Evolutionary conservation across 2,888 invertebrate species (phyloP).

Genomic region (Melieria crassipennis): DNA sequence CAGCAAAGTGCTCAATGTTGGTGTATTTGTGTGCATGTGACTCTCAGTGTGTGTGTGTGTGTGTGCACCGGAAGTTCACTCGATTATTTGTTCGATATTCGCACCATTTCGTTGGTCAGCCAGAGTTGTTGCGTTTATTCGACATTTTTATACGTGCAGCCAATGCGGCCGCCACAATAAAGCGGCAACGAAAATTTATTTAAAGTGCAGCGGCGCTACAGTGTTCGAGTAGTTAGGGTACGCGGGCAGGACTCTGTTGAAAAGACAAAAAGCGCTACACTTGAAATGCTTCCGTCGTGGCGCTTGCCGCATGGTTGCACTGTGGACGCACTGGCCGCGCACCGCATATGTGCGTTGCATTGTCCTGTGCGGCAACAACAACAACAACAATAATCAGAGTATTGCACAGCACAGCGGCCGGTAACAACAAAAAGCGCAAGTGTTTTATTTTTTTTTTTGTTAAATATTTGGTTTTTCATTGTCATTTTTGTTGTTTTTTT

Average conservation of each 20-base stretch:
- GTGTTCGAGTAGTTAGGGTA: no score
- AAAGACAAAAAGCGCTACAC: constrained; percentile 31
- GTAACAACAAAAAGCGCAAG: not conserved
- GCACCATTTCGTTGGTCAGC: constrained; percentile 18
- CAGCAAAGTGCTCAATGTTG: not conserved
- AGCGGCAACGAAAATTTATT: not conserved
- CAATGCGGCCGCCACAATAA: no score
- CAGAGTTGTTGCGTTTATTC: not conserved
- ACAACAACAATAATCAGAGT: constrained; percentile 21
- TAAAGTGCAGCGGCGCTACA: constrained; percentile 21
- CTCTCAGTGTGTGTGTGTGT: constrained; percentile 25
- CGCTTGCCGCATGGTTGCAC: constrained; percentile 25
- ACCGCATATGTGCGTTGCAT: constrained; percentile 16
- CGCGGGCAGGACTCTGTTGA: no score
- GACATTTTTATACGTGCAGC: no score
- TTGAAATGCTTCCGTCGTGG: constrained; percentile 45
- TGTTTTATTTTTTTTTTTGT: constrained; percentile 3
- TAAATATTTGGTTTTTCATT: constrained; percentile 17
- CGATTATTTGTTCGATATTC: constrained; percentile 56
- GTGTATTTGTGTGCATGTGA: constrained; percentile 5
- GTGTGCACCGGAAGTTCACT: constrained; percentile 56
- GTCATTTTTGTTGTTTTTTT: constrained; percentile 20
- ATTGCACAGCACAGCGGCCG: constrained; percentile 10
- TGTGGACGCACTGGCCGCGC: constrained; percentile 4
- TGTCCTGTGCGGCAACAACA: constrained; percentile 28